Conservation (phyloP, 2,797 vertebrate species). For the Gallinago nigripennis region DNA sequence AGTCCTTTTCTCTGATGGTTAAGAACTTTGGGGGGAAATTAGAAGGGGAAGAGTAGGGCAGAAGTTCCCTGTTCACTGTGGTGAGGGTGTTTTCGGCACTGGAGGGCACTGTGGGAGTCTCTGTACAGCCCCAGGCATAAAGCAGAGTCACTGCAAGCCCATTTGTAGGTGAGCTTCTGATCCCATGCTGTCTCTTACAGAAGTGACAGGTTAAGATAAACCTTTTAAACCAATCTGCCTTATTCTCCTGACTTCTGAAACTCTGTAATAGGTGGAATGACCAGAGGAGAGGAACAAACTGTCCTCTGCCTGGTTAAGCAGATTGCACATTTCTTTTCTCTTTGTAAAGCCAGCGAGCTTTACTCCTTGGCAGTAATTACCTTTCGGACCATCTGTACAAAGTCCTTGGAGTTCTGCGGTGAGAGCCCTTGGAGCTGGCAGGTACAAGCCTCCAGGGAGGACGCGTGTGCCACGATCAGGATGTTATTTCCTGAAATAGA, state of each 20-base stretch:
- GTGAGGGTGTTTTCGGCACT: not conserved
- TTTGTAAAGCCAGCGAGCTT: not conserved
- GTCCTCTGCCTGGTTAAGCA: not conserved
- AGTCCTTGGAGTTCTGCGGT: conserved; percentile 97
- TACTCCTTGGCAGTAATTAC: conserved; percentile 67
- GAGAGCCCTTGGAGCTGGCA: conserved; percentile 95
- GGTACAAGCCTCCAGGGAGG: conserved; percentile 96
- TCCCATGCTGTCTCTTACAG: not conserved
- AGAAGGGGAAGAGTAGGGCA: not conserved
- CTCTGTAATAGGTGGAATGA: not conserved
- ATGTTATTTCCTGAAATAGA: conserved; percentile 89
- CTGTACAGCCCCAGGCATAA: not conserved
- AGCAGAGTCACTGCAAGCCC: not conserved
- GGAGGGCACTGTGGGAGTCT: not conserved
- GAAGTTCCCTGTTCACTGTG: not conserved
- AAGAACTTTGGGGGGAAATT: not conserved
- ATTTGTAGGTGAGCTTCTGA: not conserved
- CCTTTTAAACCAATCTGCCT: not conserved
- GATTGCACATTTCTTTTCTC: not conserved
- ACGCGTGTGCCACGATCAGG: conserved; percentile 96
- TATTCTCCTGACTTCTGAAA: not conserved
- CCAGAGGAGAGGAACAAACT: not conserved
- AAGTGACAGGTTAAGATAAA: not conserved
- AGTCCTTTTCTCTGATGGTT: not conserved
- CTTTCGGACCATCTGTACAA: conserved; percentile 98